A percentile compares a stretch with the other conserved stretches of the same genome.
Conservation (phyloP, 1,140 invertebrate genomes). For the Cecropterus lyciades region DNA sequence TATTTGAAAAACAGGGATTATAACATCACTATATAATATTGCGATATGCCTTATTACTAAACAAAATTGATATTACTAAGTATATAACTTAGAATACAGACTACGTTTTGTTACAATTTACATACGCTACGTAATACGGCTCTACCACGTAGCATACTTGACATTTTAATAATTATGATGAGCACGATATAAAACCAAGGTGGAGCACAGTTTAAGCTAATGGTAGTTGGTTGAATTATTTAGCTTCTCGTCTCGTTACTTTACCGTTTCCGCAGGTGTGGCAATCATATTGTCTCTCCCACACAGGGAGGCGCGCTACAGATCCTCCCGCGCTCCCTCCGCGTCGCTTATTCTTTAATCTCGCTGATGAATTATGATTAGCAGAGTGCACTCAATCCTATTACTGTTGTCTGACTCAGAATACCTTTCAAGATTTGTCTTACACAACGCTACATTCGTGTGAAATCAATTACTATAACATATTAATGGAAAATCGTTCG, state of each 20-base stretch:
- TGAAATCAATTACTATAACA: slow-evolving; percentile 12
- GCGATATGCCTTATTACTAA: too few species aligned
- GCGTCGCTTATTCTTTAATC: slow-evolving; percentile 79
- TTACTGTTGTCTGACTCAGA: slow-evolving; percentile 65
- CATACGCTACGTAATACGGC: neutral
- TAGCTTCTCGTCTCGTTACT: slow-evolving; percentile 78
- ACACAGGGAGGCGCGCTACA: slow-evolving; percentile 44
- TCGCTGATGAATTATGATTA: slow-evolving; percentile 83
- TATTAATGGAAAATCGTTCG: slow-evolving; percentile 25
- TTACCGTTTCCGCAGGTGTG: slow-evolving; percentile 78
- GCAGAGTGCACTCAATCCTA: slow-evolving; percentile 80
- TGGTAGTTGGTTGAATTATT: slow-evolving; percentile 74
- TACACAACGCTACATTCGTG: slow-evolving; percentile 29
- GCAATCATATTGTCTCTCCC: slow-evolving; percentile 78
- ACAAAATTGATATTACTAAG: too few species aligned
- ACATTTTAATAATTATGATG: slow-evolving; percentile 12
- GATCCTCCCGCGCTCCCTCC: slow-evolving; percentile 47
- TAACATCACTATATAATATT: too few species aligned
- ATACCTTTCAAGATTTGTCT: slow-evolving; percentile 59
- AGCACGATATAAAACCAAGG: slow-evolving; percentile 37
- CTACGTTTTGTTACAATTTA: too few species aligned
- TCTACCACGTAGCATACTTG: neutral
- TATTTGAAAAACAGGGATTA: too few species aligned
- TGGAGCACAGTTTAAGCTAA: slow-evolving; percentile 55
- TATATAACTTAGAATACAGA: too few species aligned